These are phyloP conservation scores for Oligia strigilis DNA, from an alignment of 2,888 invertebrate genomes.

Conservation along the genomic window DNA sequence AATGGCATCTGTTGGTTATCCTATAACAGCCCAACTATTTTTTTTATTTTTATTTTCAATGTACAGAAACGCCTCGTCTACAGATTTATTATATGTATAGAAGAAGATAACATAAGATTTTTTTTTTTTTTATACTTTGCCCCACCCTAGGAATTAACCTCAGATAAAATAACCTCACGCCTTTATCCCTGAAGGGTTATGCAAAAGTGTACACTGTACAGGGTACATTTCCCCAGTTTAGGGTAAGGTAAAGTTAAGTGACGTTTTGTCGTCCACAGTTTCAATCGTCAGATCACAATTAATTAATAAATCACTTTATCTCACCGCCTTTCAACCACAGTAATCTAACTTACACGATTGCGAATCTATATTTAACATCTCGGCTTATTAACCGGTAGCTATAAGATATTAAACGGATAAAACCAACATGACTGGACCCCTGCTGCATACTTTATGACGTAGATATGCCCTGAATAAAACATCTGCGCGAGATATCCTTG, in stretches of 20 bases:
- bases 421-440: slow-evolving; percentile 68
- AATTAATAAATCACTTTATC: background rate
- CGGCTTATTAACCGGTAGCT: slow-evolving; percentile 43
- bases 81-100: too few relatives aligned
- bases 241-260: too few relatives aligned
- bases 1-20: too few relatives aligned
- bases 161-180: background rate
- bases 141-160: too few relatives aligned
- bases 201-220: background rate
- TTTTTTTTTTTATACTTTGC: too few relatives aligned
- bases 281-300: background rate
- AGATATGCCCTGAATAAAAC: slow-evolving; percentile 73
- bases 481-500: slow-evolving; percentile 62
- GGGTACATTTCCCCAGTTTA: background rate
- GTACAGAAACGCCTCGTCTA: too few relatives aligned
- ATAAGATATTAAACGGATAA: slow-evolving; percentile 74
- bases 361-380: slow-evolving; percentile 42
- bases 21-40: too few relatives aligned
- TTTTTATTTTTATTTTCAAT: too few relatives aligned
- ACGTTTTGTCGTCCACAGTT: too few relatives aligned
- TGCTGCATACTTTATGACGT: slow-evolving; percentile 72
- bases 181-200: background rate
- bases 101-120: background rate
- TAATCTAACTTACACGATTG: slow-evolving; percentile 20
- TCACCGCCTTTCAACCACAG: background rate